Percentiles rank a stretch among this genome's conserved stretches.
These are phyloP conservation scores for Ia io DNA, from an alignment of 2,113 vertebrate genomes.

Conservation along the genomic window DNA sequence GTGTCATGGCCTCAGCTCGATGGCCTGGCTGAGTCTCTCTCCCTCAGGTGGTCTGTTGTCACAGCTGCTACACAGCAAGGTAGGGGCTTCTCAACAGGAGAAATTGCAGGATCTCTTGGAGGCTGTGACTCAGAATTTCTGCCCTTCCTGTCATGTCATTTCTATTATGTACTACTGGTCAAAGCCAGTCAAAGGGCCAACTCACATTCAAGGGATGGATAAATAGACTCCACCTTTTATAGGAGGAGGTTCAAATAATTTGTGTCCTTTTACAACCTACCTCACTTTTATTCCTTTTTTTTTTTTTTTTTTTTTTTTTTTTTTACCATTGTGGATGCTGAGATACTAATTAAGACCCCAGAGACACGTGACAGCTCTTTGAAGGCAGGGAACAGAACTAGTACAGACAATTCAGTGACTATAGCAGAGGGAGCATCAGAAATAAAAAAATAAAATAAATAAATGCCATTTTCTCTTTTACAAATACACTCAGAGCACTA, in stretches of 20 bases:
- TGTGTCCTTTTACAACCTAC: background rate
- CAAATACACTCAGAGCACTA: background rate
- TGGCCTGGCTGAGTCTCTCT: fast-evolving
- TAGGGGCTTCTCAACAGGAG: background rate
- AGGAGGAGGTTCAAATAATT: background rate
- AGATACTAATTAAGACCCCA: background rate
- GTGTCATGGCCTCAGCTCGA: fast-evolving
- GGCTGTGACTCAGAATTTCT: background rate
- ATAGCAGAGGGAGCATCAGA: background rate
- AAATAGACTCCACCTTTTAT: fast-evolving
- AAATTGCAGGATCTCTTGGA: background rate
- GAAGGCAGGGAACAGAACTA: fast-evolving
- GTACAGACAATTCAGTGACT: background rate
- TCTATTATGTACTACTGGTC: background rate
- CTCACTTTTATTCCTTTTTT: background rate
- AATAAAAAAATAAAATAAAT: background rate
- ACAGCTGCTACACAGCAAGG: fast-evolving
- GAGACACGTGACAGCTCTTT: background rate
- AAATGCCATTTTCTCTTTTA: background rate
- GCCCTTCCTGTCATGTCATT: fast-evolving
- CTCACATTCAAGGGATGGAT: too few species aligned
- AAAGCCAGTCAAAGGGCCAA: background rate
- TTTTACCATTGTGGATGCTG: fast-evolving
- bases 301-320: background rate
- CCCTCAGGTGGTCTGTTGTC: fast-evolving